These are phyloP conservation scores for Watsonalla binaria DNA, from an alignment of 2,888 invertebrate species.

Conservation along the genomic window DNA sequence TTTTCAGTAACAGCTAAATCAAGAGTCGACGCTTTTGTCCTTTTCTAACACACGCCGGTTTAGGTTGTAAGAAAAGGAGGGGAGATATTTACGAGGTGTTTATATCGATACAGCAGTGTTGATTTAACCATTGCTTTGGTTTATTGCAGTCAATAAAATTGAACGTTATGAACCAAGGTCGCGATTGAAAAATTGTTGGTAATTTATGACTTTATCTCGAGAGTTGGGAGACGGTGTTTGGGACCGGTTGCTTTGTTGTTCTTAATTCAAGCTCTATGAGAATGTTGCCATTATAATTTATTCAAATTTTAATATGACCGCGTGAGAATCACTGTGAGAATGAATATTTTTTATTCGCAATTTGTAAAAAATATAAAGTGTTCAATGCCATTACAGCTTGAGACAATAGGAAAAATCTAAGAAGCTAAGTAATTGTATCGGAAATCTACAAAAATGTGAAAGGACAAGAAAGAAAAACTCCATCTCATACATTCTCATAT, in stretches of 20 bases:
- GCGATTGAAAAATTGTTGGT: constrained; percentile 64
- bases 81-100: constrained; percentile 70
- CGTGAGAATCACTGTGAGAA: too few species aligned
- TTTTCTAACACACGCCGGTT: constrained; percentile 23
- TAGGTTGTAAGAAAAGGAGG: constrained; percentile 37
- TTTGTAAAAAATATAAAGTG: too few species aligned
- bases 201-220: constrained; percentile 71
- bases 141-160: constrained; percentile 78
- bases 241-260: constrained; percentile 17
- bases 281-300: too few species aligned
- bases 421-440: too few species aligned
- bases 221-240: constrained; percentile 31
- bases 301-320: too few species aligned
- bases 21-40: constrained; percentile 47
- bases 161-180: constrained; percentile 78
- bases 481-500: too few species aligned
- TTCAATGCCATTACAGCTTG: too few species aligned
- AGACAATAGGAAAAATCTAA: too few species aligned
- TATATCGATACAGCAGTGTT: constrained; percentile 74
- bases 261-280: constrained; percentile 12
- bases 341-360: too few species aligned
- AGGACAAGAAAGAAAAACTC: too few species aligned
- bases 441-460: too few species aligned
- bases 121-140: constrained; percentile 78
- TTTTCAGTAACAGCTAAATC: constrained; percentile 70